These are phyloP conservation scores for Napeogenes inachia DNA, from an alignment of 2,888 invertebrate genomes.

Conservation along the genomic window DNA sequence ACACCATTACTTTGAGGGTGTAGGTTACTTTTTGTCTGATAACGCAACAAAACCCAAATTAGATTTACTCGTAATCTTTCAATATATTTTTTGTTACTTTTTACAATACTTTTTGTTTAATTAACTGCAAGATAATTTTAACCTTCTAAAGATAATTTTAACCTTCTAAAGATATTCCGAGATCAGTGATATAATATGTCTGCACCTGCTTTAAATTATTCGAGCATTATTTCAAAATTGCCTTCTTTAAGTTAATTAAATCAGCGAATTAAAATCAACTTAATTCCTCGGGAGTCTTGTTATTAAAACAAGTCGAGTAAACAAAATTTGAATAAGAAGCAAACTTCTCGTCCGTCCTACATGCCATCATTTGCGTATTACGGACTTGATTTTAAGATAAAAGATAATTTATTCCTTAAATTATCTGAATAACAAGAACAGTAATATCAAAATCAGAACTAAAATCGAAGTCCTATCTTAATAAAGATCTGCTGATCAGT, in stretches of 20 bases:
- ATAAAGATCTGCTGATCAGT: too few species aligned
- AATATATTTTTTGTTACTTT: conserved; percentile 49
- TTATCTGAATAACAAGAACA: conserved; percentile 6
- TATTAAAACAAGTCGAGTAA: conserved; percentile 51
- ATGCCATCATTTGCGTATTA: conserved; percentile 40
- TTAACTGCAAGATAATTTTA: conserved; percentile 24
- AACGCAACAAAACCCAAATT: conserved; percentile 42
- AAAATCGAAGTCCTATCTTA: too few species aligned
- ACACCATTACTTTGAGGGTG: background rate
- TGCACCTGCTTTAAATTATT: conserved; percentile 26
- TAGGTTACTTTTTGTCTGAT: conserved; percentile 14
- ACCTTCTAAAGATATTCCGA: too few species aligned
- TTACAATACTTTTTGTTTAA: conserved; percentile 42
- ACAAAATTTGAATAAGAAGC: conserved; percentile 59
- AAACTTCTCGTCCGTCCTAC: conserved; percentile 42
- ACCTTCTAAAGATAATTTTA: background rate
- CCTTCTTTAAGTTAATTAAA: conserved; percentile 35
- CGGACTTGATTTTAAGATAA: conserved; percentile 29
- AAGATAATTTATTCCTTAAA: conserved; percentile 26
- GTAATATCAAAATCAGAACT: background rate
- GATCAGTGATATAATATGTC: conserved; percentile 3
- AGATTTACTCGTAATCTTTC: conserved; percentile 46
- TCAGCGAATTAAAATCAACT: conserved; percentile 44
- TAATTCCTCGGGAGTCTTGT: conserved; percentile 41
- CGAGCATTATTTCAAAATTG: conserved; percentile 30